phyloP scores from a whole-genome alignment of 2,113 vertebrate species.

The Podarcis cretensis region DNA sequence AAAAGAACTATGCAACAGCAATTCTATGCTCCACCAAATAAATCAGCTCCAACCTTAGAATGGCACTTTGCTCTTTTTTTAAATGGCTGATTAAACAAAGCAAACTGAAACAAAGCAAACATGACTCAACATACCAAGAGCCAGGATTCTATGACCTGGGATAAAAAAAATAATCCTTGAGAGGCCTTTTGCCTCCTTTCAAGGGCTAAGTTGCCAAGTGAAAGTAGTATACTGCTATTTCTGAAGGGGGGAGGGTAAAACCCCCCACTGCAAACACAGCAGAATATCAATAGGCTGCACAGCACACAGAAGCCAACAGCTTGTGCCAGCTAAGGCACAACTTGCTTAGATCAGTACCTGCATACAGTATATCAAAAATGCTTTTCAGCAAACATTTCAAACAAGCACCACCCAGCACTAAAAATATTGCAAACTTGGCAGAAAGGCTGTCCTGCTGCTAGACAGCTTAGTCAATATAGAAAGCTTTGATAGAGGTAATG shows the following conservation, averaged over 20 bases:
- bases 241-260: constrained; percentile 18
- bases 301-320: constrained; percentile 41
- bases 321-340: not conserved
- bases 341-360: not conserved
- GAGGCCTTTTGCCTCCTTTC: constrained; percentile 38
- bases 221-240: constrained; percentile 62
- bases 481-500: too few relatives aligned
- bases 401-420: not conserved
- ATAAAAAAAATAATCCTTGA: not conserved
- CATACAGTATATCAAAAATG: constrained; percentile 23
- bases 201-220: constrained; percentile 49
- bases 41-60: too few relatives aligned
- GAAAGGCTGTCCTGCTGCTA: not conserved
- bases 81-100: not conserved
- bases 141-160: not conserved
- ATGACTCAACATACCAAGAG: not conserved
- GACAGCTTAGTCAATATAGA: not conserved
- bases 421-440: not conserved
- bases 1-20: too few relatives aligned
- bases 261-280: constrained; percentile 56
- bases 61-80: too few relatives aligned
- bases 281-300: constrained; percentile 64
- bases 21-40: too few relatives aligned
- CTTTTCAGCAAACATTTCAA: not conserved
- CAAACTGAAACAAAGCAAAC: not conserved